Conservation (phyloP, 2,113 vertebrate species). For the Lethenteron reissneri region DNA sequence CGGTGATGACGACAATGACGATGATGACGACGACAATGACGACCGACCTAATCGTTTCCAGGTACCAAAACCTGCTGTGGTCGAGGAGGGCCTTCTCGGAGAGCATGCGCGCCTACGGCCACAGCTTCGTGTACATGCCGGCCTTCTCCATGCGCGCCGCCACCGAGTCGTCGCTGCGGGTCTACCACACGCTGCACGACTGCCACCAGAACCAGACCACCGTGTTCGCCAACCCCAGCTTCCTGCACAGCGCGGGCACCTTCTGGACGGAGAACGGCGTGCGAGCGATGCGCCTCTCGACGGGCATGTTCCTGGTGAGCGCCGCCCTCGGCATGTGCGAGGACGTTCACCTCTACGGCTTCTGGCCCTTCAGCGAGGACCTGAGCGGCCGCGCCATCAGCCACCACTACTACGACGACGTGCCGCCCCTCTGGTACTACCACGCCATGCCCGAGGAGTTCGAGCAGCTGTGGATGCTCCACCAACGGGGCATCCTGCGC, state of each 20-base stretch:
- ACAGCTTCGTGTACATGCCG: constrained; percentile 83
- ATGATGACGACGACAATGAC: too few relatives aligned
- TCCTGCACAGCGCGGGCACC: constrained; percentile 49
- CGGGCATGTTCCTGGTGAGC: constrained; percentile 71
- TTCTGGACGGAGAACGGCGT: constrained; percentile 73
- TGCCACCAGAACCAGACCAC: constrained; percentile 51
- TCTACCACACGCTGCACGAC: constrained; percentile 52
- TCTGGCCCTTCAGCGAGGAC: constrained; percentile 71
- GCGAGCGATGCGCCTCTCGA: constrained; percentile 67
- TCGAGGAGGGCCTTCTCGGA: constrained; percentile 71
- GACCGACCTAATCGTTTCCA: constrained; percentile 15
- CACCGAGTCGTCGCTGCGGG: constrained; percentile 56
- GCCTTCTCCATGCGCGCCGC: constrained; percentile 79
- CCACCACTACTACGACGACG: constrained; percentile 90
- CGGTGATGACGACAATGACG: too few relatives aligned
- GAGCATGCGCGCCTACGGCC: constrained; percentile 59
- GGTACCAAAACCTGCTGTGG: constrained; percentile 83
- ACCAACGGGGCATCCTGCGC: constrained; percentile 52
- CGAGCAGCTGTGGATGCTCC: constrained; percentile 75
- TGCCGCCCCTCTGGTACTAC: constrained; percentile 55
- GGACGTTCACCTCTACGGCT: constrained; percentile 70
- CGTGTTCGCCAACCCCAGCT: constrained; percentile 80
- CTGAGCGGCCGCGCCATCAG: constrained; percentile 45
- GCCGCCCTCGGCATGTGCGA: constrained; percentile 69
- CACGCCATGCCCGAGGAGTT: constrained; percentile 96